Base-by-base conservation (phyloP, 2,888 invertebrate genomes). In the Heliconius charithonia region DNA sequence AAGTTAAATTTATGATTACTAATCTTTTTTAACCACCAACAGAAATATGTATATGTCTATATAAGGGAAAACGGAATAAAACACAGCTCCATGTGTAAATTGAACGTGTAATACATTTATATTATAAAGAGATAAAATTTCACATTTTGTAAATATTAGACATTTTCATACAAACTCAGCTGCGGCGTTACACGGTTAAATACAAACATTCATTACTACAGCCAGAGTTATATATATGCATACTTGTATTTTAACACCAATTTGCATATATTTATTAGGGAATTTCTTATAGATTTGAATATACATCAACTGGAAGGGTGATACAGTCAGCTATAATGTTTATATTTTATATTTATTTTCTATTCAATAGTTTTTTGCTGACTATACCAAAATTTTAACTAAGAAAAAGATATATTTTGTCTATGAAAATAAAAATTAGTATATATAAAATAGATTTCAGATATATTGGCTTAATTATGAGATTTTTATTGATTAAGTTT, bases 61-160 rank as follows among this genome's bases (percentile, higher is more conserved):
- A n/a, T n/a, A 29, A 6, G 71, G 19, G 3, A 9, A 7, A 56
- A 56, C 1, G 4, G 32, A 72, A 72, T 72, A 72, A 72, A 72
- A 72, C 29, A 51, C 45, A 72, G 69, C n/a, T 79, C 80, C 80
- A 86, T 88, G 86, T 91, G 89, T 90, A 93, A 92, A 91, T 90
- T 85, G 88, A 93, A 92, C 92, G 90, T 92, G 90, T 93, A 93
- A 92, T 93, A 94, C 93, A 94, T 93, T 93, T 92, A 93, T 93
- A 90, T 90, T 91, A 93, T 92, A 93, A 93, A 93, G 93, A 93
- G 93, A 93, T 93, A 93, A 93, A 93, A 92, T 93, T 91, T 90
- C 92, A 93, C 92, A 91, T 92, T 88, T 93, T 93, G 93, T 94
- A 93, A 92, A 92, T 92, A 92, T 90, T 90, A 93, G 91, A 93